Conservation (phyloP, 2,113 vertebrate genomes). For the Rhinolophus sinicus region DNA sequence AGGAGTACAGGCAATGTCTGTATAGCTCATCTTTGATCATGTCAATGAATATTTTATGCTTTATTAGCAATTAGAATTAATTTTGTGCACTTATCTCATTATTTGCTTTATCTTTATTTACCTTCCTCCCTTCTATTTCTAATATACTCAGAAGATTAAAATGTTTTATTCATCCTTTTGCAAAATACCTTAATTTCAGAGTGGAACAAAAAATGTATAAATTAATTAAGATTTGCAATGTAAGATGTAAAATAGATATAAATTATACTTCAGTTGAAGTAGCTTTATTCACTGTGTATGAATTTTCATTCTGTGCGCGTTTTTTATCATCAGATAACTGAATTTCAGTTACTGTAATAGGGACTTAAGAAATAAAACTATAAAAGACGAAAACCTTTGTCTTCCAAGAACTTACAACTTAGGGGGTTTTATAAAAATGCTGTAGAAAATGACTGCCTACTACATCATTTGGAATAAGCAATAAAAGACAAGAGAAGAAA, state of each 20-base stretch:
- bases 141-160: not conserved
- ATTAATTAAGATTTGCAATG: slow-evolving; percentile 20
- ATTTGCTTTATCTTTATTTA: not conserved
- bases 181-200: not conserved
- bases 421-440: not conserved
- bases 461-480: slow-evolving; percentile 16
- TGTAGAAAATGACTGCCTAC: not conserved
- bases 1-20: not conserved
- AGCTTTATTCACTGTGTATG: not conserved
- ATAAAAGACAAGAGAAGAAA: not conserved
- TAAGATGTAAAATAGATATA: slow-evolving; percentile 24
- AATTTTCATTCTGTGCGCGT: not conserved
- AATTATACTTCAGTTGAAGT: slow-evolving; percentile 22
- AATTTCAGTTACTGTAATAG: not conserved
- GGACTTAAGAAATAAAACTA: not conserved
- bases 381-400: not conserved
- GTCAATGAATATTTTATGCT: slow-evolving; percentile 4
- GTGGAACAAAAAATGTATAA: not conserved
- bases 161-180: slow-evolving; percentile 27
- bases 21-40: not conserved
- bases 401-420: not conserved
- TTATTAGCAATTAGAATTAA: not conserved
- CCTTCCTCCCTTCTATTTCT: not conserved
- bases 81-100: not conserved
- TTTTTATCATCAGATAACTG: slow-evolving; percentile 8